phyloP scores from a whole-genome alignment of 2,888 invertebrate species.

The Machimus atricapillus region DNA sequence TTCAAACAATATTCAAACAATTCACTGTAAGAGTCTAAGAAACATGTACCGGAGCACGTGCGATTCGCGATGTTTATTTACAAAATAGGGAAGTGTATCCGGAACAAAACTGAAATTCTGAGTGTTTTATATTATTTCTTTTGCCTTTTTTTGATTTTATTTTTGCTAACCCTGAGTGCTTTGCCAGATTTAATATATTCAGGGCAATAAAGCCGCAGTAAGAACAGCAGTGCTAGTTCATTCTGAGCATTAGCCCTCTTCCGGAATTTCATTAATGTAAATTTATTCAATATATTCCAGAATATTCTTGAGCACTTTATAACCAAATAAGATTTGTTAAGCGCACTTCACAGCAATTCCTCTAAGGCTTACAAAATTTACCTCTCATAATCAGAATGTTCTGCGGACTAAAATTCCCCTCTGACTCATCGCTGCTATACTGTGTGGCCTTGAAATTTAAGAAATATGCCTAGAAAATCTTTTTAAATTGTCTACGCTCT shows the following conservation, averaged over 20 bases:
- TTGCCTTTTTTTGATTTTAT: not conserved
- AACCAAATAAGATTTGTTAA: not conserved
- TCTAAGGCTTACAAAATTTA: not conserved
- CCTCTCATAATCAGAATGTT: not conserved
- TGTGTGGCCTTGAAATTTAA: not conserved
- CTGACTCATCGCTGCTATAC: not conserved
- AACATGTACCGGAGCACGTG: not conserved
- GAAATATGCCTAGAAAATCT: not conserved
- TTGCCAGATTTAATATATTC: not conserved
- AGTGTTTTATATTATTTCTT: not conserved
- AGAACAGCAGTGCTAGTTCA: not conserved
- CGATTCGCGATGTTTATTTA: not conserved
- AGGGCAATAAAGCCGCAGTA: not conserved
- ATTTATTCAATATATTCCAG: not conserved
- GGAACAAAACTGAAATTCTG: not conserved
- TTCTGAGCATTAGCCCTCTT: not conserved
- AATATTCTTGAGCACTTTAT: not conserved
- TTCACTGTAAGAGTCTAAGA: not conserved
- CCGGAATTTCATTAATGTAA: not conserved
- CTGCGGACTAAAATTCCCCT: not conserved
- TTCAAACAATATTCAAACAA: not conserved
- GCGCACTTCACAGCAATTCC: not conserved
- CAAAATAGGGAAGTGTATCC: not conserved
- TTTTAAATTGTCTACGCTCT: not conserved
- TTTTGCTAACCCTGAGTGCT: not conserved